phyloP scores from a whole-genome alignment of 2,888 invertebrate genomes.

The Heliconius hortense region DNA sequence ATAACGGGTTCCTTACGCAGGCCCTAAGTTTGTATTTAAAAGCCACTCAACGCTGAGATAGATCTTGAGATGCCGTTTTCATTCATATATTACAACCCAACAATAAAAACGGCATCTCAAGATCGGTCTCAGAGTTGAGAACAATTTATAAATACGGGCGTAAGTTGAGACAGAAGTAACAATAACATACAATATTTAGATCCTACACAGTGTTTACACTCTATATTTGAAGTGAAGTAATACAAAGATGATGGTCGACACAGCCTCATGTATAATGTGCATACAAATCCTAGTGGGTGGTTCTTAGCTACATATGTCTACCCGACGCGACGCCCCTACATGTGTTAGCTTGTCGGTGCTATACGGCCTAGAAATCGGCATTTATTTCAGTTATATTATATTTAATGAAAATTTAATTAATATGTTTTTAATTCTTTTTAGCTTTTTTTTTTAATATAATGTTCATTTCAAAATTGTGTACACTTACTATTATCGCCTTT shows the following conservation, averaged over 20 bases:
- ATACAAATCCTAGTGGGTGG: conserved; percentile 60
- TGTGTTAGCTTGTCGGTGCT: conserved; percentile 66
- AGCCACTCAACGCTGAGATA: no score
- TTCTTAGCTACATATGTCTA: conserved; percentile 66
- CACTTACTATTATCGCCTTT: no score
- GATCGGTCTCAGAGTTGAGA: no score
- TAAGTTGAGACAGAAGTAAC: neutral
- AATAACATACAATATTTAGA: conserved; percentile 7
- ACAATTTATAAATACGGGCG: no score
- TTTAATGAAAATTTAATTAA: neutral
- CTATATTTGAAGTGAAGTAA: conserved; percentile 45
- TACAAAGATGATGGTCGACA: conserved; percentile 71
- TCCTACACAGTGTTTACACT: conserved; percentile 26
- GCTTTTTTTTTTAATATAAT: no score
- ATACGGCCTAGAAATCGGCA: conserved; percentile 42
- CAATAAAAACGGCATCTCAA: no score
- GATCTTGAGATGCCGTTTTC: no score
- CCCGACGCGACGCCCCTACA: conserved; percentile 63
- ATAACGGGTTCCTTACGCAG: no score
- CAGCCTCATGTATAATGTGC: conserved; percentile 77
- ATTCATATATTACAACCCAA: no score
- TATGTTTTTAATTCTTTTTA: neutral
- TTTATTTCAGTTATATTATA: neutral
- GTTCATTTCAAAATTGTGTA: neutral
- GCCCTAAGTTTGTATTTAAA: no score